Conservation (phyloP, 2,113 vertebrate species). For the Lutjanus erythropterus region DNA sequence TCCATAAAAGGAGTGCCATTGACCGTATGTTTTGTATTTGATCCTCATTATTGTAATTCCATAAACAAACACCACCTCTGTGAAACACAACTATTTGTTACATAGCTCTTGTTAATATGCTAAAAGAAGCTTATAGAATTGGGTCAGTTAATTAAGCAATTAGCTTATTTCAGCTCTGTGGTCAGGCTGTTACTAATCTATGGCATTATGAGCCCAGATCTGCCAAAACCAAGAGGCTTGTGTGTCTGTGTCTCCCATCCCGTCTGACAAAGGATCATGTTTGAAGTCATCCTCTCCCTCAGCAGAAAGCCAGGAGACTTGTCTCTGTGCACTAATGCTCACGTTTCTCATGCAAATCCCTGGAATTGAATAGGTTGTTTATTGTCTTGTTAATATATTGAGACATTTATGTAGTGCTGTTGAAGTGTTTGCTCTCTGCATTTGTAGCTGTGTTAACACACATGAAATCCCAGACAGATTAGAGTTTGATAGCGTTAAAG, state of each 20-base stretch:
- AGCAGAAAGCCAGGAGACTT: constrained; percentile 70
- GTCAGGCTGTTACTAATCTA: constrained; percentile 85
- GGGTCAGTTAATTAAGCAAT: constrained; percentile 89
- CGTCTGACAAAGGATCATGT: constrained; percentile 78
- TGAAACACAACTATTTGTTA: constrained; percentile 81
- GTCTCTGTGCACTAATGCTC: constrained; percentile 79
- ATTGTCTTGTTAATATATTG: constrained; percentile 82
- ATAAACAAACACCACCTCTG: constrained; percentile 80
- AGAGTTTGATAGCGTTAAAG: constrained; percentile 80
- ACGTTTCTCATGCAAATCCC: constrained; percentile 86
- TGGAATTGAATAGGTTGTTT: constrained; percentile 84
- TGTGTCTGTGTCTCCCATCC: constrained; percentile 67
- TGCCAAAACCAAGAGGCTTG: constrained; percentile 73
- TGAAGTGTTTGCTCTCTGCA: constrained; percentile 80
- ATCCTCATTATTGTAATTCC: constrained; percentile 84
- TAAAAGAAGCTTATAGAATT: constrained; percentile 87
- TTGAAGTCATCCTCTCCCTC: constrained; percentile 76
- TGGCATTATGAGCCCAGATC: constrained; percentile 79
- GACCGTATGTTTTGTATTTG: constrained; percentile 79
- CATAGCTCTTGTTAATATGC: constrained; percentile 84
- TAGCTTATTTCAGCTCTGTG: constrained; percentile 85
- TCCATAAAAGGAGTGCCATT: constrained; percentile 58
- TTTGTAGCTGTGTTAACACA: constrained; percentile 84
- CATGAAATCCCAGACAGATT: constrained; percentile 84
- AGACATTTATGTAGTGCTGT: constrained; percentile 83